A percentile compares a stretch with the other conserved stretches of the same genome.
Conservation (phyloP, 2,113 vertebrate genomes). For the Neotragus moschatus region DNA sequence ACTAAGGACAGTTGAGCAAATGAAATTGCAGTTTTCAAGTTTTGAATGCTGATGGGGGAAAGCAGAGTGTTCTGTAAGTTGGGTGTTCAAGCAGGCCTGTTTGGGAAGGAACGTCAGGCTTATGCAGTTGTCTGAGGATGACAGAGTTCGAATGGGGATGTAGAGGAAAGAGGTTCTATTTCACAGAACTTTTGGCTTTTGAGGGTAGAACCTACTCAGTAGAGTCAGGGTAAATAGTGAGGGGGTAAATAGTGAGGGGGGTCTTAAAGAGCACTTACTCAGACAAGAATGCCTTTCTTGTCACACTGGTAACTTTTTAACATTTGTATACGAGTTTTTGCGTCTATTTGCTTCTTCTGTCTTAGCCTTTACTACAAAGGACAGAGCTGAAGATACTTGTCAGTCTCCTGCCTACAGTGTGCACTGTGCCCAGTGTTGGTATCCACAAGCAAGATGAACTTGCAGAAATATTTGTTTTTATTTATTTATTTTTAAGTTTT, state of each 20-base stretch:
- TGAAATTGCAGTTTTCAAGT: neutral
- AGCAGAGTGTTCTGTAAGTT: neutral
- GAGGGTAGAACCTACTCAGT: neutral
- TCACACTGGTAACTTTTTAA: neutral
- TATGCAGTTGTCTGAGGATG: neutral
- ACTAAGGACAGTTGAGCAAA: neutral
- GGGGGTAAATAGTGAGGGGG: neutral
- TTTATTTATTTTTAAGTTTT: neutral
- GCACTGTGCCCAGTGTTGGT: neutral
- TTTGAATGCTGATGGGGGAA: neutral
- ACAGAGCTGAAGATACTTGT: neutral
- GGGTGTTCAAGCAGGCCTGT: neutral
- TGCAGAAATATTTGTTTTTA: neutral
- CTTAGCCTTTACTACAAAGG: neutral
- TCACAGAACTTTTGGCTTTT: neutral
- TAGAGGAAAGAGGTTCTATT: neutral
- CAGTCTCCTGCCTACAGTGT: neutral
- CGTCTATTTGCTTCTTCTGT: neutral
- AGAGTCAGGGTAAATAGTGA: neutral
- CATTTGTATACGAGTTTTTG: neutral
- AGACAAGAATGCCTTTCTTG: neutral
- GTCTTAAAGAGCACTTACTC: neutral
- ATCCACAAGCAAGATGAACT: neutral
- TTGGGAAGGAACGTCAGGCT: neutral
- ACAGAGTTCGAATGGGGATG: neutral